Base-by-base conservation (phyloP, 1,140 invertebrate species). In the Apis cerana region DNA sequence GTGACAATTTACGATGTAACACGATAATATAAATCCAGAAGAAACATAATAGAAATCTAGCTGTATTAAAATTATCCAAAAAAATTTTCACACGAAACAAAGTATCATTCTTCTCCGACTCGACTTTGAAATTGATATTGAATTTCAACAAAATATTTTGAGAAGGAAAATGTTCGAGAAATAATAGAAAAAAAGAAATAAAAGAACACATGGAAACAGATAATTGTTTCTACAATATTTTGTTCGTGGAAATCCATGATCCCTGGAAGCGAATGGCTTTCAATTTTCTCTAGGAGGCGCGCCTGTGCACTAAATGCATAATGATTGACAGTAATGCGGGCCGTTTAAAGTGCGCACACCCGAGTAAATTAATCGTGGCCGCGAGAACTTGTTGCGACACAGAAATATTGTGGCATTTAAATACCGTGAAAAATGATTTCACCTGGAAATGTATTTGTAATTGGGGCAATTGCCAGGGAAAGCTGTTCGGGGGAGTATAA, bases 341-440 rank as follows among this genome's bases (percentile, higher is more conserved):
- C 62, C 17, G 71, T 5, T 19, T 19, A 43, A 54, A 50, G 43
- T 43, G 58, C 58, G 9, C 56, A 52, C 59, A 43, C 59, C 4
- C 12, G n/a, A 15, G 61, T 43, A 23, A 75, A 75, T 81, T 67
- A 75, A 81, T 74, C 33, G 33, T 58, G 43, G 19, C 3, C 21
- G 33, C 62, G 33, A 75, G 61, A 23, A 61, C n/a, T 5, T 9
- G 33, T 81, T 67, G 79, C 71, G 54, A 58, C 79, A 80, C 7
- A 33, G 65, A 75, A 67, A 75, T 64, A 67, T 81, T 75, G 71
- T 52, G 79, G 67, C 79, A 75, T 81, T 75, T 67, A 67, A 75
- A 58, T 48, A 71, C 54, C 54, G 74, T 68, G 65, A 75, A 81
- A 81, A 81, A 75, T 52, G 23, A 15, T 50, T 27, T 52, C 64